Base-by-base conservation (phyloP, 1,140 invertebrate genomes). In the Drosophila nasuta region DNA sequence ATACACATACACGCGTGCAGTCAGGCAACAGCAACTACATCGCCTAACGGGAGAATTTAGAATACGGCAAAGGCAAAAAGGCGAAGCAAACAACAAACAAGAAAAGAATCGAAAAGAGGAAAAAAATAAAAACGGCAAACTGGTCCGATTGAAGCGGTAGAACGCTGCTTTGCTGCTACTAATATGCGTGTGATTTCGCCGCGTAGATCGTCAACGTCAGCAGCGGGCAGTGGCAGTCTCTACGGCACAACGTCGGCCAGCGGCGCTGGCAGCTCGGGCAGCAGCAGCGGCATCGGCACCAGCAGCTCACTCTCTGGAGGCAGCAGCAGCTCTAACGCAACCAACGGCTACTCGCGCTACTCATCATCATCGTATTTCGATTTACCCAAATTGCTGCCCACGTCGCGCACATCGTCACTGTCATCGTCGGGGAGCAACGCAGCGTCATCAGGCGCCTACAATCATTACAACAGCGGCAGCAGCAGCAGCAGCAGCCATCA, bases 111-210 rank as follows among this genome's bases (percentile, higher is more conserved):
- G 28, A 43, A 5, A 56, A 52, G 59, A 25, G 67, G 59, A 25
- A 62, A 15, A 30, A 67, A 56, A 30, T 28, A 46, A 49, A 68
- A 77, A 77, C 59, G 60, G 57, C 63, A 75, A 66, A 72, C 65
- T 63, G 57, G 65, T 70, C 46, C 60, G 68, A 76, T 62, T 57
- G 83, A 76, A 68, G 72, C 70, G 69, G 62, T 83, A 71, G 70
- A 75, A 70, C 85, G 69, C 75, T 79, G 77, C 81, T 80, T 71
- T 79, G 77, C 81, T 80, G 81, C 80, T 77, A 79, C 70, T 91
- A 92, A 92, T 92, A 92, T 92, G 91, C 91, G 91, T 91, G 91
- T 92, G 79, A 91, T 92, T 79, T 91, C 91, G 91, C 91, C 91
- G 85, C 82, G 87, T 77, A 79, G 91, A 91, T 91, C 90, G 78